A percentile compares a stretch with the other conserved stretches of the same genome.
Evolutionary conservation across 2,888 invertebrate species (phyloP).

Genomic region (Scelioninae gen. 2): DNA sequence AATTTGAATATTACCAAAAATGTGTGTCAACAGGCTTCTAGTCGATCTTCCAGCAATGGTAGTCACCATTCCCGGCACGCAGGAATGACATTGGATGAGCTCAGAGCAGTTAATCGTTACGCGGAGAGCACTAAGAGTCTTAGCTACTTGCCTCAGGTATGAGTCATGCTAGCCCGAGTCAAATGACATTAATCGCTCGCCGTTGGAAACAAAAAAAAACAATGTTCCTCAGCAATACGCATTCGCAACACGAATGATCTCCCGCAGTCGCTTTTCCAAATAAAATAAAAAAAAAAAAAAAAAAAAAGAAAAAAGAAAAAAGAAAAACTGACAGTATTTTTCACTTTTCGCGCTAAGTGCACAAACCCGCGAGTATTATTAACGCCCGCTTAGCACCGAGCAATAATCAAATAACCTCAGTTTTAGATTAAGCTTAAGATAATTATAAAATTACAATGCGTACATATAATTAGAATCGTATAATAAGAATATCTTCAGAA

Average conservation of each 20-base stretch:
- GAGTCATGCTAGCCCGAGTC: constrained; percentile 72
- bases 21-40: constrained; percentile 70
- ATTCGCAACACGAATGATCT: constrained; percentile 29
- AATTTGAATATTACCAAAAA: background rate
- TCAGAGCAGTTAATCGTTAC: constrained; percentile 90
- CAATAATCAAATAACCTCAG: constrained; percentile 27
- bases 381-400: constrained; percentile 23
- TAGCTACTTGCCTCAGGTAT: constrained; percentile 93
- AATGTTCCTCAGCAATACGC: constrained; percentile 28
- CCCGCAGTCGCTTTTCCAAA: constrained; percentile 29
- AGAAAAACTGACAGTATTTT: constrained; percentile 23
- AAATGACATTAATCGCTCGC: constrained; percentile 37
- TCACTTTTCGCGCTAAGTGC: constrained; percentile 6
- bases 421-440: constrained; percentile 19
- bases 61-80: constrained; percentile 84
- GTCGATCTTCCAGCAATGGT: constrained; percentile 82
- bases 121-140: constrained; percentile 94
- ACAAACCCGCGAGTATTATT: constrained; percentile 22
- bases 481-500: too few species aligned
- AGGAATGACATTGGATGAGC: constrained; percentile 88
- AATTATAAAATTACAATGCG: background rate
- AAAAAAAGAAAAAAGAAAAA: too few species aligned
- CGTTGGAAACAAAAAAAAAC: constrained; percentile 32
- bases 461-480: constrained; percentile 1
- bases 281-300: too few species aligned